Evolutionary conservation across 2,888 invertebrate species (phyloP).

Genomic region (Drosophila neutralis): DNA sequence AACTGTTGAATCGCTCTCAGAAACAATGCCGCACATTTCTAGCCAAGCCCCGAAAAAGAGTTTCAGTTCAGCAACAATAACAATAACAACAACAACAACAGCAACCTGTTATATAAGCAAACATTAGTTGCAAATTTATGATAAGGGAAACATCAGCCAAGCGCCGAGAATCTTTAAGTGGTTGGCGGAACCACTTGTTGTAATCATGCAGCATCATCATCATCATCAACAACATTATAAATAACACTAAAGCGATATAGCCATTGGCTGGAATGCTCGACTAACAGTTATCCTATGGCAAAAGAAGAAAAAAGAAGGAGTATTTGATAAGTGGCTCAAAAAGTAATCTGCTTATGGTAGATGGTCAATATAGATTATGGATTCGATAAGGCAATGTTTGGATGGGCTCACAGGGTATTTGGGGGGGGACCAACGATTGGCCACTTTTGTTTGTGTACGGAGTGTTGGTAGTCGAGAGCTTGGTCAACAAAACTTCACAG

Average conservation of each 20-base stretch:
- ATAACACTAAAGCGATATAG: conserved; percentile 3
- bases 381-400: neutral
- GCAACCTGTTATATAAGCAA: conserved; percentile 55
- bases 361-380: neutral
- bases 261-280: neutral
- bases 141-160: conserved; percentile 26
- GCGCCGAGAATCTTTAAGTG: conserved; percentile 44
- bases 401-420: conserved; percentile 1
- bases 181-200: conserved; percentile 54
- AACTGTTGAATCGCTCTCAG: conserved; percentile 16
- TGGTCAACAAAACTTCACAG: conserved; percentile 47
- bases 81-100: neutral
- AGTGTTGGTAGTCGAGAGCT: conserved; percentile 27
- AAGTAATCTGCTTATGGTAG: neutral
- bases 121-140: conserved; percentile 60
- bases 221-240: conserved; percentile 15
- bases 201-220: conserved; percentile 39
- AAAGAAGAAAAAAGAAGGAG: neutral
- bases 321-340: neutral
- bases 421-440: neutral
- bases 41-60: conserved; percentile 24
- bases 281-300: neutral
- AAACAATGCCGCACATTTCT: conserved; percentile 29
- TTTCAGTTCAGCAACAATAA: conserved; percentile 4
- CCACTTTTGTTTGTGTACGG: neutral